These are phyloP conservation scores for Neolamprologus kungweensis DNA, from an alignment of 2,113 vertebrate species.

Conservation along the genomic window DNA sequence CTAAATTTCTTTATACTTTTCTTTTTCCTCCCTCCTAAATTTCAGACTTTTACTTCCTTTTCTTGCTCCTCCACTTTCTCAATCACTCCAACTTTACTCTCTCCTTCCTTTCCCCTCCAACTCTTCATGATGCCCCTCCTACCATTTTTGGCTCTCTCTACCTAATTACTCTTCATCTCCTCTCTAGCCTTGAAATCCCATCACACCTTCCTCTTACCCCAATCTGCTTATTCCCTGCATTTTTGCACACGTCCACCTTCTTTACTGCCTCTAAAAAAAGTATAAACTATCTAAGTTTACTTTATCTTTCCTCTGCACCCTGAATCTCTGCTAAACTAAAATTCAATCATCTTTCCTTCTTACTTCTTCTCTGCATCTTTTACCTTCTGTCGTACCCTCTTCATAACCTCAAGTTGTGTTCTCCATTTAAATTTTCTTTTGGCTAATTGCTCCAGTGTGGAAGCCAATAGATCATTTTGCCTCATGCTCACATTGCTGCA, in stretches of 20 bases:
- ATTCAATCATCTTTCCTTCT: not conserved
- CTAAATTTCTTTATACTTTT: not conserved
- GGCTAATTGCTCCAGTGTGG: conserved; percentile 43
- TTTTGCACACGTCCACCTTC: not conserved
- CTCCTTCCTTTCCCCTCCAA: not conserved
- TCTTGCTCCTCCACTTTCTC: not conserved
- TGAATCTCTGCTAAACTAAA: not conserved
- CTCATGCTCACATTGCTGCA: conserved; percentile 32
- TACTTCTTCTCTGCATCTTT: not conserved
- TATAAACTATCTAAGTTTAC: not conserved
- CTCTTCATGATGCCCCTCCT: conserved; percentile 25
- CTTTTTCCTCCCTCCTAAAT: not conserved
- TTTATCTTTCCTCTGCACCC: not conserved
- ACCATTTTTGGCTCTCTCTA: conserved; percentile 22
- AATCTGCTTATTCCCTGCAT: conserved; percentile 9
- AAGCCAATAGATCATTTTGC: conserved; percentile 56
- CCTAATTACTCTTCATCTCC: conserved; percentile 50
- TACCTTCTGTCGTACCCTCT: not conserved
- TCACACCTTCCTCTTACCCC: not conserved
- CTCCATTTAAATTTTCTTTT: conserved; percentile 24
- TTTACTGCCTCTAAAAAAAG: not conserved
- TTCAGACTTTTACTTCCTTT: not conserved
- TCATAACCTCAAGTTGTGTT: not conserved
- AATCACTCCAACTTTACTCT: not conserved
- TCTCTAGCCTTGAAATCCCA: conserved; percentile 15